These are phyloP conservation scores for Lycocorax pyrrhopterus DNA, from an alignment of 2,113 vertebrate genomes.

Conservation along the genomic window DNA sequence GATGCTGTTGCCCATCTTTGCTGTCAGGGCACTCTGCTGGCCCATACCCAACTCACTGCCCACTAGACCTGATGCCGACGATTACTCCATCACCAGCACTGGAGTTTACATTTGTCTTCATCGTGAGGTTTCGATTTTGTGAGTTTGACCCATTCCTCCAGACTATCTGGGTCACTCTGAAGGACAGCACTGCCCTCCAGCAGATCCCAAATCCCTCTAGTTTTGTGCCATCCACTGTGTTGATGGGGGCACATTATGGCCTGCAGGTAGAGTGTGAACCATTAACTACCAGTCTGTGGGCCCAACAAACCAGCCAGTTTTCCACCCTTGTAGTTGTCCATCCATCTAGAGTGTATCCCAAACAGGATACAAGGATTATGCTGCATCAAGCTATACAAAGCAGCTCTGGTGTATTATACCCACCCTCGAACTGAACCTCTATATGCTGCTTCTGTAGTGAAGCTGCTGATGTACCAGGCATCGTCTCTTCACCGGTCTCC, in stretches of 20 bases:
- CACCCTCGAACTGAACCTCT: neutral
- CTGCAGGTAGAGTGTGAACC: neutral
- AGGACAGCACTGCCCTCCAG: neutral
- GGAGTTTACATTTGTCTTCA: neutral
- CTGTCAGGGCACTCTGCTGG: neutral
- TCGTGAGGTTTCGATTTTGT: neutral
- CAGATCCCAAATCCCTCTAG: neutral
- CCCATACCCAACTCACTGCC: neutral
- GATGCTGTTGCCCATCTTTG: neutral
- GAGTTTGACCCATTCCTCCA: neutral
- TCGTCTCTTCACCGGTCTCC: neutral
- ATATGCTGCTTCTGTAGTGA: neutral
- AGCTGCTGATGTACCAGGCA: neutral
- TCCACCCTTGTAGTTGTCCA: neutral
- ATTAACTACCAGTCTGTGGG: neutral
- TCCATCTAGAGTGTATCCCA: neutral
- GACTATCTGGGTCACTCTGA: neutral
- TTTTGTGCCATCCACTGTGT: neutral
- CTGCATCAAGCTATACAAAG: neutral
- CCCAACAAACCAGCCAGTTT: neutral
- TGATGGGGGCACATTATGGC: neutral
- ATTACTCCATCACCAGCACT: neutral
- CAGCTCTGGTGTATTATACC: neutral
- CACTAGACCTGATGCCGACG: neutral
- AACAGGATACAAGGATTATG: neutral